A percentile compares a stretch with the other conserved stretches of the same genome.
Conservation (phyloP, 2,113 vertebrate species). For the Macroglossus sobrinus region DNA sequence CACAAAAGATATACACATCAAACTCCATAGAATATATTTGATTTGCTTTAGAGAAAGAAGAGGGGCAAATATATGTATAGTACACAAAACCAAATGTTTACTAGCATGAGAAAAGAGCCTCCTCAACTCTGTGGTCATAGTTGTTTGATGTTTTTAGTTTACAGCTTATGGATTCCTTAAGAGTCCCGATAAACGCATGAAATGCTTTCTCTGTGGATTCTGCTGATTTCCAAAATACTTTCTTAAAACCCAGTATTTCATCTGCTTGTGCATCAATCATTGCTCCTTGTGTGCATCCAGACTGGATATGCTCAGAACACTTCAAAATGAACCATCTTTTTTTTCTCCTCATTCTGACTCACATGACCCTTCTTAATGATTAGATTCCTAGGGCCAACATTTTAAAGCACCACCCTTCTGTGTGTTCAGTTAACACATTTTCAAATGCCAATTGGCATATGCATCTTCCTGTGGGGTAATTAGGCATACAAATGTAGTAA, state of each 20-base stretch:
- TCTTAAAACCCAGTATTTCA: conserved; percentile 51
- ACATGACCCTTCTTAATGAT: conserved; percentile 37
- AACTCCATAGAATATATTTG: not conserved
- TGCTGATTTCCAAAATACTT: conserved; percentile 42
- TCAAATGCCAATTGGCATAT: conserved; percentile 58
- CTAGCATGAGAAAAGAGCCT: conserved; percentile 23
- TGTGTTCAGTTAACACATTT: conserved; percentile 48
- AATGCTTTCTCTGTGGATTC: conserved; percentile 53
- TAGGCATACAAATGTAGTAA: conserved; percentile 60
- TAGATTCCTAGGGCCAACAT: conserved; percentile 50
- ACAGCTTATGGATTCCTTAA: conserved; percentile 51
- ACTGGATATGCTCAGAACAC: not conserved
- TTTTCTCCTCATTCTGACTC: not conserved
- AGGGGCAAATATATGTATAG: not conserved
- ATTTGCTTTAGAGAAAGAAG: not conserved
- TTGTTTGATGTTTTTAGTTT: conserved; percentile 66
- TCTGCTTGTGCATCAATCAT: conserved; percentile 19
- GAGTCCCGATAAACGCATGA: conserved; percentile 46
- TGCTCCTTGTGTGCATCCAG: conserved; percentile 44
- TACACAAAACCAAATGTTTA: conserved; percentile 38
- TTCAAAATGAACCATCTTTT: conserved; percentile 39
- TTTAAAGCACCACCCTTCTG: conserved; percentile 47
- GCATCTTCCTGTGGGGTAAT: conserved; percentile 62
- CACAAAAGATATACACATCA: not conserved
- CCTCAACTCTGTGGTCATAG: conserved; percentile 46